Conservation (phyloP, 1,140 invertebrate species). For the Drosophila lowei region DNA sequence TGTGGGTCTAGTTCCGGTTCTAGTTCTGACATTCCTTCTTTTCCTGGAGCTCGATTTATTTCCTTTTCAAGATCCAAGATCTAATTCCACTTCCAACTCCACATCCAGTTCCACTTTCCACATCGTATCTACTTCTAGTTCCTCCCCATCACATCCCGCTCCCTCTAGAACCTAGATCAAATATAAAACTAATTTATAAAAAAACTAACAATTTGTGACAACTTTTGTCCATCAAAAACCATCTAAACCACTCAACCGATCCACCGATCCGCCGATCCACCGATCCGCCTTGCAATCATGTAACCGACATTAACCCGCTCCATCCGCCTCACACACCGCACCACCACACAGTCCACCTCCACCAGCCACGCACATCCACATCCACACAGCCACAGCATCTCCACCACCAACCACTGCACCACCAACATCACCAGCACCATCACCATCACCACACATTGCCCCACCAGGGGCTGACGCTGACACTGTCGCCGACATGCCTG, state of each 20-base stretch:
- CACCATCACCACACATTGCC: conserved; percentile 43
- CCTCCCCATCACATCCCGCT: neutral
- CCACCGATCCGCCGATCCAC: conserved; percentile 36
- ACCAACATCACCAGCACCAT: conserved; percentile 22
- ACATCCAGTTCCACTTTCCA: no score
- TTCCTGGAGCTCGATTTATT: no score
- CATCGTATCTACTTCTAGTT: no score
- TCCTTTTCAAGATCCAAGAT: no score
- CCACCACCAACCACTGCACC: conserved; percentile 20
- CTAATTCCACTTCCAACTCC: no score
- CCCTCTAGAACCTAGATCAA: neutral
- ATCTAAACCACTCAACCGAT: conserved; percentile 15
- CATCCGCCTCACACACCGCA: conserved; percentile 26
- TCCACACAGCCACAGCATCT: conserved; percentile 46
- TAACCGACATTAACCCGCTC: conserved; percentile 48
- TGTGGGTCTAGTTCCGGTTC: no score
- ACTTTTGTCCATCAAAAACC: conserved; percentile 35
- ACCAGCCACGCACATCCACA: conserved; percentile 42
- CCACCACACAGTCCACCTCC: conserved; percentile 37
- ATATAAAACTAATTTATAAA: conserved; percentile 24
- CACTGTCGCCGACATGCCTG: no score
- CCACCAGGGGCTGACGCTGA: conserved; percentile 14
- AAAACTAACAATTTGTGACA: conserved; percentile 43
- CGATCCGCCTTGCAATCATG: neutral
- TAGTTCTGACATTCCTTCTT: no score